Evolutionary conservation across 2,797 vertebrate genomes (phyloP).

Genomic region (Spea hammondii): DNA sequence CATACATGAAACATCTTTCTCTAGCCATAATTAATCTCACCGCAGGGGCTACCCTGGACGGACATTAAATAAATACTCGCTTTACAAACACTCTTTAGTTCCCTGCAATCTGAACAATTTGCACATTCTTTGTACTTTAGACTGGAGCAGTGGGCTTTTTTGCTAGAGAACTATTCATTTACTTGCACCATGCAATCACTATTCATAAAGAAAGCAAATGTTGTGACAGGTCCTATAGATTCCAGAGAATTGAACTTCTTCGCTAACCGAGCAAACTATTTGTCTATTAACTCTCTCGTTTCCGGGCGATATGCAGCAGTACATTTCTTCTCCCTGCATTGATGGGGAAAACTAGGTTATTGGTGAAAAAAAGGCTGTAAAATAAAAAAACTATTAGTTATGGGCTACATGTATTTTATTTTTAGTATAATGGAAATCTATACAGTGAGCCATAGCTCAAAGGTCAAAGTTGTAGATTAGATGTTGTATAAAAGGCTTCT

Average conservation of each 20-base stretch:
- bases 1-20: slow-evolving; percentile 4
- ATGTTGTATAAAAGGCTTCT: too few species aligned
- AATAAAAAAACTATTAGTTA: too few species aligned
- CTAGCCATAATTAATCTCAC: slow-evolving; percentile 11
- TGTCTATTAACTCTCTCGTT: background rate
- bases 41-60: slow-evolving; percentile 7
- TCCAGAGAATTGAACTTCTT: background rate
- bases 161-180: slow-evolving; percentile 8
- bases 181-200: background rate
- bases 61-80: slow-evolving; percentile 11
- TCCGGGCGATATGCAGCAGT: background rate
- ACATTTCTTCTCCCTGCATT: background rate
- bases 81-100: slow-evolving; percentile 17
- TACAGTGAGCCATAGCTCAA: too few species aligned
- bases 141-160: background rate
- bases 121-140: slow-evolving; percentile 7
- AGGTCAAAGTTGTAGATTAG: too few species aligned
- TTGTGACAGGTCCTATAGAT: slow-evolving; percentile 25
- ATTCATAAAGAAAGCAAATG: slow-evolving; percentile 26
- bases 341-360: background rate
- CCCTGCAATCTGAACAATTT: slow-evolving; percentile 27
- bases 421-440: too few species aligned
- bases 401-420: too few species aligned
- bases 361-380: too few species aligned
- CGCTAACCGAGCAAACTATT: background rate